phyloP scores from a whole-genome alignment of 2,113 vertebrate species.

The Caretta caretta region DNA sequence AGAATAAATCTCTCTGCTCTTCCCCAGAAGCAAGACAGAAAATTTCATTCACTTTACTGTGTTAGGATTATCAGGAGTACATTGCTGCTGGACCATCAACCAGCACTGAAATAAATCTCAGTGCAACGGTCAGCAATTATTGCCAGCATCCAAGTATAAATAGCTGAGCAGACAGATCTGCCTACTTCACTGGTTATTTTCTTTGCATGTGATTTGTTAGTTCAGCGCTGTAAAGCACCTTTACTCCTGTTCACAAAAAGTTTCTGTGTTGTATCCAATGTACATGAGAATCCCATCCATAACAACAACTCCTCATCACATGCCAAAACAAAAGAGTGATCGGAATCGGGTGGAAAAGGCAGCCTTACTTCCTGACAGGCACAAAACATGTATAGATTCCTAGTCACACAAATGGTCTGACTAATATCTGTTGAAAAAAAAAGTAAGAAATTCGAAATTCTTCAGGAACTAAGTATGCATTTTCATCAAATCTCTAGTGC shows the following conservation, averaged over 20 bases:
- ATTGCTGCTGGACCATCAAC: slow-evolving; percentile 15
- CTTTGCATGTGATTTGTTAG: slow-evolving; percentile 4
- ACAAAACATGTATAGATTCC: not conserved
- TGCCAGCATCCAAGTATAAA: slow-evolving; percentile 34
- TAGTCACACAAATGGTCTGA: not conserved
- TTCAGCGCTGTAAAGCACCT: not conserved
- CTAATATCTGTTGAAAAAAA: not conserved
- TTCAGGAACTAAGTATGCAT: not conserved
- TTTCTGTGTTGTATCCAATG: not conserved
- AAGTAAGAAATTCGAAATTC: not conserved
- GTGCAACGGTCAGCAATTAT: slow-evolving; percentile 31
- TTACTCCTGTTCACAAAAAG: not conserved
- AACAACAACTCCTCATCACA: not conserved
- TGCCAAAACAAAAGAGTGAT: not conserved
- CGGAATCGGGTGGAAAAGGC: not conserved
- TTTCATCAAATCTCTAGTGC: not conserved
- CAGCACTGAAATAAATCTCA: slow-evolving; percentile 26
- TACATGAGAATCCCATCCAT: not conserved
- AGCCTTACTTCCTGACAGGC: not conserved
- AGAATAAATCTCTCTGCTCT: slow-evolving; percentile 61
- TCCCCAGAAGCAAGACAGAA: slow-evolving; percentile 23
- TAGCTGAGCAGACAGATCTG: slow-evolving; percentile 10
- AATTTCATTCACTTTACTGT: not conserved
- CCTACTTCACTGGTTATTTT: not conserved
- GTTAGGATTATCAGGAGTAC: slow-evolving; percentile 23